Percentiles rank a stretch among this genome's conserved stretches.
phyloP scores from a whole-genome alignment of 2,113 vertebrate species.

The Daphoenositta chrysoptera region DNA sequence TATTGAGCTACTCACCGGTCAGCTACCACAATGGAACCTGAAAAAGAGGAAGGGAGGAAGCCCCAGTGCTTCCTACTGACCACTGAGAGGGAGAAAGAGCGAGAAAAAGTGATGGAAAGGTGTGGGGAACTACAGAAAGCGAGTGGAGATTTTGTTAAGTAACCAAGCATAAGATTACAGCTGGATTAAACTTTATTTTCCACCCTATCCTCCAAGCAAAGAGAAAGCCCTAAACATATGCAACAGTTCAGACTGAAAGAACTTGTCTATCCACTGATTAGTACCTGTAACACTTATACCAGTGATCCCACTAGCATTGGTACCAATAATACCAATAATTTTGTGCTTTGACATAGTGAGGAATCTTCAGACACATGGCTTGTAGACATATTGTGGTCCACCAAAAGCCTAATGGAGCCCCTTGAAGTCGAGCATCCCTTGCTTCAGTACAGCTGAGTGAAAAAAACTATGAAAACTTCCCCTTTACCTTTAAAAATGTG shows the following conservation, averaged over 20 bases:
- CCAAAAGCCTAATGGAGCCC: neutral
- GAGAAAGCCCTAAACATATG: neutral
- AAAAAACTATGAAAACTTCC: neutral
- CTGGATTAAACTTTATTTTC: neutral
- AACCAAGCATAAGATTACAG: neutral
- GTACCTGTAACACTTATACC: neutral
- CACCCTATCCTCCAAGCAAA: neutral
- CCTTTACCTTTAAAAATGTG: neutral
- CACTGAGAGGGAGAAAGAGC: neutral
- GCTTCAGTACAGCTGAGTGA: neutral
- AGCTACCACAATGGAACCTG: neutral
- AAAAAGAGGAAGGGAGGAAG: neutral
- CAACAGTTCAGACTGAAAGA: neutral
- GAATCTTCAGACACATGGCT: neutral
- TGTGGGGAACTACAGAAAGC: neutral
- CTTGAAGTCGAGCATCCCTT: neutral
- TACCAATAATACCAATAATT: neutral
- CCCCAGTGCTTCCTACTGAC: neutral
- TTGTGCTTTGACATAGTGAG: neutral
- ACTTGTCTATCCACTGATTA: neutral
- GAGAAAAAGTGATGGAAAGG: neutral
- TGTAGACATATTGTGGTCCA: neutral
- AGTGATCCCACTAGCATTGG: fast-evolving
- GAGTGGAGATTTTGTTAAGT: neutral
- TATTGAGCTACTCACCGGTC: neutral